Evolutionary conservation across 1,140 invertebrate species (phyloP).

Genomic region (Leptopilina boulardi): DNA sequence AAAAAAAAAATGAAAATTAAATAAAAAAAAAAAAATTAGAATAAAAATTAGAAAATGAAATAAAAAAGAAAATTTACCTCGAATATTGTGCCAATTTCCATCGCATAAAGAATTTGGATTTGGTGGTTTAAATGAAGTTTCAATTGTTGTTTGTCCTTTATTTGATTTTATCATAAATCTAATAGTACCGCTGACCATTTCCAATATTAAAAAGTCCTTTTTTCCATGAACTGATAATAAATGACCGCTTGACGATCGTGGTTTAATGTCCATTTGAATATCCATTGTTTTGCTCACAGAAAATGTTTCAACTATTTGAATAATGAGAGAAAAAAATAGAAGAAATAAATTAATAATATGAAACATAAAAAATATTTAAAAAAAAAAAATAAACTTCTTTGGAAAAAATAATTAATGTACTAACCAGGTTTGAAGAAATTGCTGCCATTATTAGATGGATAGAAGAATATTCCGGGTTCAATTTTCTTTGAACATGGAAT

Average conservation of each 20-base stretch:
- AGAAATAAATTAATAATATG: constrained; percentile 7
- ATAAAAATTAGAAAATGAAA: constrained; percentile 47
- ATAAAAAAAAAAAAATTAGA: constrained; percentile 57
- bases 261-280: constrained; percentile 92
- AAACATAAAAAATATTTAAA: background rate
- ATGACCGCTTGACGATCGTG: constrained; percentile 88
- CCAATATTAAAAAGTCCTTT: constrained; percentile 89
- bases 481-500: constrained; percentile 88
- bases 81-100: constrained; percentile 94
- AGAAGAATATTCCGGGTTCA: constrained; percentile 94
- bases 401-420: constrained; percentile 50
- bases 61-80: constrained; percentile 78
- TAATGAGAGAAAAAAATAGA: background rate
- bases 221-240: constrained; percentile 88
- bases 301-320: constrained; percentile 82
- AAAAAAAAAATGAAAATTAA: constrained; percentile 67
- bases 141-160: constrained; percentile 81
- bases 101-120: constrained; percentile 90
- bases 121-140: constrained; percentile 83
- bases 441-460: constrained; percentile 78
- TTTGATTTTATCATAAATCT: constrained; percentile 91
- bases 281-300: constrained; percentile 86
- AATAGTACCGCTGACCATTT: constrained; percentile 90
- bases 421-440: constrained; percentile 81
- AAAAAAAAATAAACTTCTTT: background rate